A percentile compares a stretch with the other conserved stretches of the same genome.
Evolutionary conservation across 1,140 invertebrate genomes (phyloP).

Genomic region (Hermetia illucens): DNA sequence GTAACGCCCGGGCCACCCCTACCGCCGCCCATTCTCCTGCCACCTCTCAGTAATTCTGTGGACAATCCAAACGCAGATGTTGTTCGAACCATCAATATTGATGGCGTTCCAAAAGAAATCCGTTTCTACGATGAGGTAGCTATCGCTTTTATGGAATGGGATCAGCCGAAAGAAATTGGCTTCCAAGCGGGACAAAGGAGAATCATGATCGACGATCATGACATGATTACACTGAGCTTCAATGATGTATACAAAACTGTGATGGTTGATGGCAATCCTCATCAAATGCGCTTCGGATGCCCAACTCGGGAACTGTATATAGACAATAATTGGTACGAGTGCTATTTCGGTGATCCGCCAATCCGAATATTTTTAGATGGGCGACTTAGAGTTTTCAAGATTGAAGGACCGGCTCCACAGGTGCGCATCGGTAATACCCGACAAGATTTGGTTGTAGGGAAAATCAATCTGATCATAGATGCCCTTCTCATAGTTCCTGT

Average conservation of each 20-base stretch:
- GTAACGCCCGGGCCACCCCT: neutral
- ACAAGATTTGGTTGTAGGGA: conserved; percentile 63
- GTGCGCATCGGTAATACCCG: conserved; percentile 58
- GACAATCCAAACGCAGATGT: conserved; percentile 27
- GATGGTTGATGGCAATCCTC: conserved; percentile 50
- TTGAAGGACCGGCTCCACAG: conserved; percentile 78
- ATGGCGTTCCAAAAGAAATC: conserved; percentile 66
- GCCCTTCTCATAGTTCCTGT: conserved; percentile 62
- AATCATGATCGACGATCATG: conserved; percentile 56
- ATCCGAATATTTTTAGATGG: conserved; percentile 71
- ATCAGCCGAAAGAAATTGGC: conserved; percentile 71
- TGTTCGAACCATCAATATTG: conserved; percentile 64
- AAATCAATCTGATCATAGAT: conserved; percentile 71
- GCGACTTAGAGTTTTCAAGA: conserved; percentile 53
- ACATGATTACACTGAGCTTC: conserved; percentile 48
- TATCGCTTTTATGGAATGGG: conserved; percentile 66
- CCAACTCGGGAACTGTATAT: conserved; percentile 86
- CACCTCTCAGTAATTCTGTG: conserved; percentile 15
- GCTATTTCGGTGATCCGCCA: conserved; percentile 81
- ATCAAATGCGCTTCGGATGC: conserved; percentile 75
- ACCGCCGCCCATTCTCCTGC: neutral
- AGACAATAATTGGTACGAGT: conserved; percentile 73
- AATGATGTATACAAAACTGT: conserved; percentile 60
- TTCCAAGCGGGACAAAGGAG: conserved; percentile 56
- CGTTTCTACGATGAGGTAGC: conserved; percentile 74